phyloP scores from a whole-genome alignment of 2,797 vertebrate genomes.

The Pantherophis vulpinus region DNA sequence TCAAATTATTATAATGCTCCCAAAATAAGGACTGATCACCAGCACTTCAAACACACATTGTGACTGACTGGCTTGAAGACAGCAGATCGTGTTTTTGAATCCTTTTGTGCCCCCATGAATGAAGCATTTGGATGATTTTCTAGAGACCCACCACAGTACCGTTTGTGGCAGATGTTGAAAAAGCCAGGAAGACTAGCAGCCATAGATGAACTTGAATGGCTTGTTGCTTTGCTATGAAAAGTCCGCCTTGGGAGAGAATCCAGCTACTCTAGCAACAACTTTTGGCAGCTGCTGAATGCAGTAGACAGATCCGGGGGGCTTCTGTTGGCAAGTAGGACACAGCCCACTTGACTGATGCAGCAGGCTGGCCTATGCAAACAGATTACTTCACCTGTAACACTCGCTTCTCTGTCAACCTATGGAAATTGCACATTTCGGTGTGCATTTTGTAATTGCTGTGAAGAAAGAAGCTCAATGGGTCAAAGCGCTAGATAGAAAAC shows the following conservation, averaged over 20 bases:
- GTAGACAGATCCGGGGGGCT: constrained; percentile 45
- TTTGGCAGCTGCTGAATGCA: constrained; percentile 53
- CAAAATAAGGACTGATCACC: not conserved
- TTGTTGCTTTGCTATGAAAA: constrained; percentile 56
- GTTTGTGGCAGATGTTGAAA: not conserved
- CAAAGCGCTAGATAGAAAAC: not conserved
- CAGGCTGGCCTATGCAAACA: constrained; percentile 54
- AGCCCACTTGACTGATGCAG: constrained; percentile 40
- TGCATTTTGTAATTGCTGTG: constrained; percentile 43
- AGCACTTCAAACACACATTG: not conserved
- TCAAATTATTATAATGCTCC: not conserved
- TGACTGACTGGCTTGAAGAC: not conserved
- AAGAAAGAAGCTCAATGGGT: not conserved
- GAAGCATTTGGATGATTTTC: not conserved
- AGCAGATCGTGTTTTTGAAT: not conserved
- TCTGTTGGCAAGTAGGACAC: constrained; percentile 32
- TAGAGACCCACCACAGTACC: not conserved
- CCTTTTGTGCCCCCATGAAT: not conserved
- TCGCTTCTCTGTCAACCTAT: constrained; percentile 33
- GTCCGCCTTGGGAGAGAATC: constrained; percentile 57
- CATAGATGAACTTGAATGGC: constrained; percentile 41
- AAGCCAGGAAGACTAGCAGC: constrained; percentile 51
- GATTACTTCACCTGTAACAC: constrained; percentile 56
- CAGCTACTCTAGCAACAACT: constrained; percentile 69
- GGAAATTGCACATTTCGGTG: constrained; percentile 39